Percentiles rank a stretch among this genome's conserved stretches.
phyloP scores from a whole-genome alignment of 1,140 invertebrate genomes.

The Pseudomyrmex flavicornis region DNA sequence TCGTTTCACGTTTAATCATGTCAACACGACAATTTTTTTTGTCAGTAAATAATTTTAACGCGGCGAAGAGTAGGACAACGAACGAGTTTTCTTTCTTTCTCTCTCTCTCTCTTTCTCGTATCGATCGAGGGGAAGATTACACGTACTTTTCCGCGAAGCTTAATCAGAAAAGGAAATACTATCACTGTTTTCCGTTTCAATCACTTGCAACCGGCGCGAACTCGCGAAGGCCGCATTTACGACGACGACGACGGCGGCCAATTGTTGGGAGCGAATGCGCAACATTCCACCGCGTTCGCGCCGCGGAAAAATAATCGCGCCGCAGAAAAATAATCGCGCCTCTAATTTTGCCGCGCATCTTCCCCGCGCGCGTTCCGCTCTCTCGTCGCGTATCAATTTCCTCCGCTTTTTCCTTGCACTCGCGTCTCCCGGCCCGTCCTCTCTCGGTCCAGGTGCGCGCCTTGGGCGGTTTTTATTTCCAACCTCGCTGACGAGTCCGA shows the following conservation, averaged over 20 bases:
- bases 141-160: background rate
- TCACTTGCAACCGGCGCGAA: slow-evolving; percentile 66
- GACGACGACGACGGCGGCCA: slow-evolving; percentile 68
- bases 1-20: too few species aligned
- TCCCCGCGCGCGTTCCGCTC: slow-evolving; percentile 24
- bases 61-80: too few species aligned
- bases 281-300: slow-evolving; percentile 69
- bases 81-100: too few species aligned
- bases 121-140: background rate
- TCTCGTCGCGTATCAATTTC: slow-evolving; percentile 41
- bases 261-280: slow-evolving; percentile 78
- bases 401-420: slow-evolving; percentile 50
- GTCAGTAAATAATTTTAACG: too few species aligned
- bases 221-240: slow-evolving; percentile 73
- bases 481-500: slow-evolving; percentile 23
- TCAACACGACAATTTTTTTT: too few species aligned
- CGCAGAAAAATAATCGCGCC: slow-evolving; percentile 74
- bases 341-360: slow-evolving; percentile 37
- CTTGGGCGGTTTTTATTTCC: slow-evolving; percentile 54
- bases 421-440: background rate
- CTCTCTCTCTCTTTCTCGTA: too few species aligned
- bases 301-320: slow-evolving; percentile 75
- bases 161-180: slow-evolving; percentile 53
- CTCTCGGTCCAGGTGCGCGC: slow-evolving; percentile 24
- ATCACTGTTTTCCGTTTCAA: slow-evolving; percentile 79